These are phyloP conservation scores for Hippocampus comes DNA, from an alignment of 2,113 vertebrate genomes.

Conservation along the genomic window DNA sequence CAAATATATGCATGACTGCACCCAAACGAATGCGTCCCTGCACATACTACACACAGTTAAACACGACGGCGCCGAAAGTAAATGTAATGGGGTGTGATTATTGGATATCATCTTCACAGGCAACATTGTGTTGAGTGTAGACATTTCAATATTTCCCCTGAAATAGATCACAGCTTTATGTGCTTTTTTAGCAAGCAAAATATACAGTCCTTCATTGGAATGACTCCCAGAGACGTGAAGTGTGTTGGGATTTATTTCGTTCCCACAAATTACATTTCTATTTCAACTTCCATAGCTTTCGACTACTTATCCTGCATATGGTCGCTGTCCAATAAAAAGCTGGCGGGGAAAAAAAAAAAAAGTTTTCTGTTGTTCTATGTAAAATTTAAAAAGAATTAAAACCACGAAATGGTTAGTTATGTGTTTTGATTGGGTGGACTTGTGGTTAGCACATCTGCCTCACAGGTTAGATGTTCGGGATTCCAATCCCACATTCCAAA, in stretches of 20 bases:
- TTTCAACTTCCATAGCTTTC: slow-evolving; percentile 18
- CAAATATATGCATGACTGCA: slow-evolving; percentile 30
- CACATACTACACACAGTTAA: slow-evolving; percentile 33
- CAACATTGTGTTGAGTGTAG: slow-evolving; percentile 45
- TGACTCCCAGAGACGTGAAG: slow-evolving; percentile 42
- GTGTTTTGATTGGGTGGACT: neutral
- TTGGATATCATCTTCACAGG: slow-evolving; percentile 44
- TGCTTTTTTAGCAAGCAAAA: slow-evolving; percentile 45
- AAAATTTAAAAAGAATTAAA: too few species aligned
- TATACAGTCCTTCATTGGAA: slow-evolving; percentile 38
- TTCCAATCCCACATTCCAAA: too few species aligned
- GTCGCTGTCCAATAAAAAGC: neutral
- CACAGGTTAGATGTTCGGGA: neutral
- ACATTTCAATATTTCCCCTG: slow-evolving; percentile 44
- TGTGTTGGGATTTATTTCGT: slow-evolving; percentile 42
- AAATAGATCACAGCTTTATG: slow-evolving; percentile 38
- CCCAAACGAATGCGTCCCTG: slow-evolving; percentile 32
- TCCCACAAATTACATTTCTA: slow-evolving; percentile 41
- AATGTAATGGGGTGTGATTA: slow-evolving; percentile 56
- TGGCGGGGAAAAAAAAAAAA: too few species aligned
- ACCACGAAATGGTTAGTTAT: too few species aligned
- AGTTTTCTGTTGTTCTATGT: too few species aligned
- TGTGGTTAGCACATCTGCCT: neutral
- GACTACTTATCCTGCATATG: slow-evolving; percentile 4
- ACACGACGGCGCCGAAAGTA: slow-evolving; percentile 33